Conservation (phyloP, 2,113 vertebrate species). For the Oxygymnocypris stewartii region DNA sequence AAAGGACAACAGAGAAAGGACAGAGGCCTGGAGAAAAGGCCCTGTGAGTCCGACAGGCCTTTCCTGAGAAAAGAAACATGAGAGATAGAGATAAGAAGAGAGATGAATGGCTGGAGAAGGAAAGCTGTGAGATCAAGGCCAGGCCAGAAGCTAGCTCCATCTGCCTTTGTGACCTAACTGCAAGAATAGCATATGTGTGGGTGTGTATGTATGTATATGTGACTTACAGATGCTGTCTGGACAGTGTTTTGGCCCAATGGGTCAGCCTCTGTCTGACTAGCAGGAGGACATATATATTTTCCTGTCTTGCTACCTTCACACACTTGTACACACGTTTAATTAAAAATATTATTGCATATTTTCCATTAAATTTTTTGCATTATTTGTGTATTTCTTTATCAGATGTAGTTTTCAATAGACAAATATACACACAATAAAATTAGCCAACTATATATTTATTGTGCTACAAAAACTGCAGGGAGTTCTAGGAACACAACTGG, state of each 20-base stretch:
- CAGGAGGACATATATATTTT: constrained; percentile 55
- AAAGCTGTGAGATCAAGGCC: constrained; percentile 33
- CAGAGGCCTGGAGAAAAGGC: constrained; percentile 21
- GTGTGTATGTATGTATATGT: constrained; percentile 48
- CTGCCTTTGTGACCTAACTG: constrained; percentile 72
- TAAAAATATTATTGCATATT: background rate
- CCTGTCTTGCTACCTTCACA: constrained; percentile 30
- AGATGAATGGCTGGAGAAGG: constrained; percentile 37
- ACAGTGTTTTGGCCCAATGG: constrained; percentile 59
- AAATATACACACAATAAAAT: background rate
- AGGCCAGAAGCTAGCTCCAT: constrained; percentile 65
- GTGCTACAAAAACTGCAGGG: background rate
- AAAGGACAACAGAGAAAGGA: constrained; percentile 33
- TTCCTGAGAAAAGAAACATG: constrained; percentile 9
- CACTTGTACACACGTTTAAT: background rate
- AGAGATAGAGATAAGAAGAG: constrained; percentile 26
- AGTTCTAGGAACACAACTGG: background rate
- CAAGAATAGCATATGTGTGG: constrained; percentile 56
- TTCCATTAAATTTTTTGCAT: background rate
- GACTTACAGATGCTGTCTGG: constrained; percentile 67
- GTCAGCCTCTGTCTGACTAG: constrained; percentile 74
- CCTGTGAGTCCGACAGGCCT: constrained; percentile 24
- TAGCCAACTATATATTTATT: background rate
- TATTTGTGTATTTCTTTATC: background rate
- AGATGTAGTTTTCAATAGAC: background rate